Evolutionary conservation across 2,113 vertebrate species (phyloP).

Genomic region (Oxygymnocypris stewartii): DNA sequence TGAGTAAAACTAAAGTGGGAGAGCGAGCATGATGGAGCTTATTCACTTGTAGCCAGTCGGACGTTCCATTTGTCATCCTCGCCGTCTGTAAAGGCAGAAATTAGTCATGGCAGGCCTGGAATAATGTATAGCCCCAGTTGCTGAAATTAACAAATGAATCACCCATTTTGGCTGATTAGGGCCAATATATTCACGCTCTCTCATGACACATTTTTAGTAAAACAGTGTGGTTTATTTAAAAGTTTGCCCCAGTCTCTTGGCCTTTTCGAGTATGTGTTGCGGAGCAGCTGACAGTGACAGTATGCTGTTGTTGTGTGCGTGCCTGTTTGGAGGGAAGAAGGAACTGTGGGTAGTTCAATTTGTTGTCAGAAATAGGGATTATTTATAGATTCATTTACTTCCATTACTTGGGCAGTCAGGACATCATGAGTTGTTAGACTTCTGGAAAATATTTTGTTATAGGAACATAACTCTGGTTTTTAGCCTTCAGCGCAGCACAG

Average conservation of each 20-base stretch:
- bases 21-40: slow-evolving; percentile 84
- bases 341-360: slow-evolving; percentile 45
- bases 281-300: slow-evolving; percentile 34
- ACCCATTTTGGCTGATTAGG: slow-evolving; percentile 79
- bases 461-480: slow-evolving; percentile 61
- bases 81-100: slow-evolving; percentile 71
- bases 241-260: slow-evolving; percentile 65
- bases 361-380: slow-evolving; percentile 61
- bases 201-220: slow-evolving; percentile 78
- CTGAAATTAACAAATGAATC: slow-evolving; percentile 81
- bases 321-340: slow-evolving; percentile 22
- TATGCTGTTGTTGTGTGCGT: slow-evolving; percentile 33
- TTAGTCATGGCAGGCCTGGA: slow-evolving; percentile 76
- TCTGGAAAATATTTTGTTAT: slow-evolving; percentile 63
- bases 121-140: slow-evolving; percentile 76
- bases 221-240: slow-evolving; percentile 75
- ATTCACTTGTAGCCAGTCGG: slow-evolving; percentile 80
- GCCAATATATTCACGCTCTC: slow-evolving; percentile 71
- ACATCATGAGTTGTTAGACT: slow-evolving; percentile 60
- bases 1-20: slow-evolving; percentile 84
- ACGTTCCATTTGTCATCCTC: slow-evolving; percentile 81
- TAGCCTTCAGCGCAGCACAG: slow-evolving; percentile 54
- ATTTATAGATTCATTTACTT: slow-evolving; percentile 65
- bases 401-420: slow-evolving; percentile 61
- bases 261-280: slow-evolving; percentile 44